Evolutionary conservation across 1,140 invertebrate genomes (phyloP).

Genomic region (Charaxes varanes): DNA sequence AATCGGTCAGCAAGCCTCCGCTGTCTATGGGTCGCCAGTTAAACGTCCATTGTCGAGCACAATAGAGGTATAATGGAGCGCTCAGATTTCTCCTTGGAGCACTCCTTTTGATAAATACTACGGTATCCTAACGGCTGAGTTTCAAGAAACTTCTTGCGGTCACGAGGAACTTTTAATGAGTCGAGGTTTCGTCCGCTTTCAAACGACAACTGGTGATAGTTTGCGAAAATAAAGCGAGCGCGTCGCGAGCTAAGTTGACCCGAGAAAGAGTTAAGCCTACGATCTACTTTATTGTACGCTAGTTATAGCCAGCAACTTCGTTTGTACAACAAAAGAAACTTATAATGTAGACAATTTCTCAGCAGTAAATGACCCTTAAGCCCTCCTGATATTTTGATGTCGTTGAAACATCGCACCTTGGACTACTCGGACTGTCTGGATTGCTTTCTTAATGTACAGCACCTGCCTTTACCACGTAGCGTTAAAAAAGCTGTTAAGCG

Average conservation of each 20-base stretch:
- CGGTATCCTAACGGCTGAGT: constrained; percentile 28
- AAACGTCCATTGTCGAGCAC: constrained; percentile 56
- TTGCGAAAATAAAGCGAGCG: constrained; percentile 28
- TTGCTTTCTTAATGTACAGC: neutral
- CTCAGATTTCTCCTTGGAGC: constrained; percentile 39
- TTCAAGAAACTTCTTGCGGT: constrained; percentile 36
- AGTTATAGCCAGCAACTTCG: neutral
- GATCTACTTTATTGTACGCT: neutral
- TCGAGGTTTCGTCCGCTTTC: constrained; percentile 36
- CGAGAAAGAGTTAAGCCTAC: neutral
- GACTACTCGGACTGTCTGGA: neutral
- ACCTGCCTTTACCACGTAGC: too few relatives aligned
- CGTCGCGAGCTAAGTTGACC: neutral
- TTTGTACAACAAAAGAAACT: too few relatives aligned
- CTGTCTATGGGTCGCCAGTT: too few relatives aligned
- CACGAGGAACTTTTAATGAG: constrained; percentile 58
- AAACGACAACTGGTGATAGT: constrained; percentile 34
- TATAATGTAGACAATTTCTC: too few relatives aligned
- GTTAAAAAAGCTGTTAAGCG: neutral
- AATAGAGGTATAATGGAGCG: constrained; percentile 56
- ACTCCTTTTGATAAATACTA: constrained; percentile 54
- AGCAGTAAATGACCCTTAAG: too few relatives aligned
- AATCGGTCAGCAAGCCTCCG: too few relatives aligned
- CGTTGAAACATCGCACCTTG: too few relatives aligned
- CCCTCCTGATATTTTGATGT: too few relatives aligned